Conservation (phyloP, 1,140 invertebrate species). For the Cylas formicarius region DNA sequence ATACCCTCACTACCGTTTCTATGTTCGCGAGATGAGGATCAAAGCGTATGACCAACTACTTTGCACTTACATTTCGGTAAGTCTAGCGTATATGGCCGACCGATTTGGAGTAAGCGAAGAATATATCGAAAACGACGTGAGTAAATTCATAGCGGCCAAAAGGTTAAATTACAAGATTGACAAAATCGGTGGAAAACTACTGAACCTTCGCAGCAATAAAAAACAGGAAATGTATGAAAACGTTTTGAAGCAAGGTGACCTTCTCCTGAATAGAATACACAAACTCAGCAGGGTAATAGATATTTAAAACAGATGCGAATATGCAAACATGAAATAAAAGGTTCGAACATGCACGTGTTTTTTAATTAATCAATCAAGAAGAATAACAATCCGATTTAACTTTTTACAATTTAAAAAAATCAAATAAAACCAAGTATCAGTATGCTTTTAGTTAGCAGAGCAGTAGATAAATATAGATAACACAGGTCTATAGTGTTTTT, state of each 20-base stretch:
- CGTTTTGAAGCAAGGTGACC: slow-evolving; percentile 93
- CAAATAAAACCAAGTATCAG: no score
- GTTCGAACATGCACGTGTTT: no score
- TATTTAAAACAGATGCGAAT: no score
- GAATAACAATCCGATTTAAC: no score
- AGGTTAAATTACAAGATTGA: slow-evolving; percentile 95
- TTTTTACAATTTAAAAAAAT: no score
- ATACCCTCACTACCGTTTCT: slow-evolving; percentile 87
- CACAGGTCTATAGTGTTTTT: no score
- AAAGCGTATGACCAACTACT: slow-evolving; percentile 93
- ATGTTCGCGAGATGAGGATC: slow-evolving; percentile 93
- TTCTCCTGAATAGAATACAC: slow-evolving; percentile 92
- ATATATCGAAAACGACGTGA: slow-evolving; percentile 84
- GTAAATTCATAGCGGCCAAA: slow-evolving; percentile 88
- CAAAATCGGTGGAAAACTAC: slow-evolving; percentile 89
- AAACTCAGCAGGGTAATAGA: slow-evolving; percentile 97
- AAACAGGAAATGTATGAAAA: slow-evolving; percentile 87
- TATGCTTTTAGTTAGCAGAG: no score
- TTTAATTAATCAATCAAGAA: no score
- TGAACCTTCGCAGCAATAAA: slow-evolving; percentile 83
- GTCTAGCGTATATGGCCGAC: slow-evolving; percentile 89
- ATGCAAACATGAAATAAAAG: no score
- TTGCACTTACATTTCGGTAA: slow-evolving; percentile 88
- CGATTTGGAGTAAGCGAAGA: slow-evolving; percentile 90
- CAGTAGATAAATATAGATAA: no score